A percentile compares a stretch with the other conserved stretches of the same genome.
phyloP scores from a whole-genome alignment of 2,113 vertebrate genomes.

The Mohoua ochrocephala region DNA sequence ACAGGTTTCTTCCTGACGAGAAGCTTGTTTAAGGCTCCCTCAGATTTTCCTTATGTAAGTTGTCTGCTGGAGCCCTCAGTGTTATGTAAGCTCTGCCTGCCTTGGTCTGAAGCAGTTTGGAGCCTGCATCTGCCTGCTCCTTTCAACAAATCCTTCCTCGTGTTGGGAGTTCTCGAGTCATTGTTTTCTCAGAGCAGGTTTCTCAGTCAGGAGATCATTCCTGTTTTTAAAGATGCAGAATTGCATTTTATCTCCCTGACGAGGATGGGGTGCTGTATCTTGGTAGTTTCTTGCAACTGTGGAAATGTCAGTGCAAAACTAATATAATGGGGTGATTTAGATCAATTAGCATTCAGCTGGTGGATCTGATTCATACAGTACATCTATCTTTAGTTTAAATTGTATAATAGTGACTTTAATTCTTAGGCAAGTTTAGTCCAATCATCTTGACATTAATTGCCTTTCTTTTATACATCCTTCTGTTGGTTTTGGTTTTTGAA shows the following conservation, averaged over 20 bases:
- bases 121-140: conserved; percentile 1
- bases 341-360: conserved; percentile 47
- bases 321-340: not conserved
- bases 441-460: conserved; percentile 58
- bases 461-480: not conserved
- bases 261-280: not conserved
- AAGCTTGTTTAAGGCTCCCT: not conserved
- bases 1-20: not conserved
- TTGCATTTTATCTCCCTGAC: not conserved
- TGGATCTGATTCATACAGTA: conserved; percentile 1
- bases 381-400: conserved; percentile 49
- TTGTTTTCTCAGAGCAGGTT: not conserved
- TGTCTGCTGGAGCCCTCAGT: not conserved
- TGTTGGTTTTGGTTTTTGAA: not conserved
- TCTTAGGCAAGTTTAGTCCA: not conserved
- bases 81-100: conserved; percentile 25
- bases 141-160: not conserved
- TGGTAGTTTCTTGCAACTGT: not conserved
- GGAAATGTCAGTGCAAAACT: not conserved
- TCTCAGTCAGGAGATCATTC: not conserved
- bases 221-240: not conserved
- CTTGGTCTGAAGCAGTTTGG: not conserved
- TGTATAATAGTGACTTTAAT: conserved; percentile 4
- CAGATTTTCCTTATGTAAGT: not conserved
- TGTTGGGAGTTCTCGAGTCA: not conserved